Base-by-base conservation (phyloP, 2,797 vertebrate genomes). In the Gila robusta region DNA sequence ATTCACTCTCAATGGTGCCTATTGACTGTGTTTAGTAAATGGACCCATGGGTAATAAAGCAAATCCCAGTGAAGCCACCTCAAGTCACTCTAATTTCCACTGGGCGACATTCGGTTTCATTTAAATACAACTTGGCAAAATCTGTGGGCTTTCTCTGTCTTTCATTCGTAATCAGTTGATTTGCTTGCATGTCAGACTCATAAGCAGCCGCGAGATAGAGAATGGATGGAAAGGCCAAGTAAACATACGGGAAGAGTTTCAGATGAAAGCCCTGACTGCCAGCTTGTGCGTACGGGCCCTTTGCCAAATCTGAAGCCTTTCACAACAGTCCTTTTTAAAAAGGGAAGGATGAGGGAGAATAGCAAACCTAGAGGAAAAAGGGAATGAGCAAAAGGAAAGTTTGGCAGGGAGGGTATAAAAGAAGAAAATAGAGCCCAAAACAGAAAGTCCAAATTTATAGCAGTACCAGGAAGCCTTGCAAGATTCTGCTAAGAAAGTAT, bases 1-100 rank as follows among this genome's bases (percentile, higher is more conserved):
- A 87, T 87, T 87, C 69, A 78, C 56, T 85, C 76, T 90, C 59
- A 90, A 78, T 86, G 78, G 73, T 49, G 81, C 44, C 78, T 72
- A 88, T 88, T 91, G 88, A 84, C 39, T 72, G 59, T 69, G 79
- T 41, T 74, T 86, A 80, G 74, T 82, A 83, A 82, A 80, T 71
- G 73, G 47, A 26, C 82, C 39, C 79, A 39, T n/a, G 59, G 81
- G 69, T 80, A 86, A 87, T 89, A 89, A 89, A 84, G 44, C 67
- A 41, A 62, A 79, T 71, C 79, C 77, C 69, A 73, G 47, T 54
- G 74, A 79, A 62, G 59, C 82, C 73, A 82, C 67, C 54, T 54
- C 35, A 54, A 54, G 35, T 78, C 47, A 44, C 64, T 69, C 11
- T 66, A 66, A 84, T 59, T 81, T 87, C 32, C 78, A 47, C 54